These are phyloP conservation scores for Zootermopsis nevadensis DNA, from an alignment of 2,888 invertebrate genomes.

Conservation along the genomic window DNA sequence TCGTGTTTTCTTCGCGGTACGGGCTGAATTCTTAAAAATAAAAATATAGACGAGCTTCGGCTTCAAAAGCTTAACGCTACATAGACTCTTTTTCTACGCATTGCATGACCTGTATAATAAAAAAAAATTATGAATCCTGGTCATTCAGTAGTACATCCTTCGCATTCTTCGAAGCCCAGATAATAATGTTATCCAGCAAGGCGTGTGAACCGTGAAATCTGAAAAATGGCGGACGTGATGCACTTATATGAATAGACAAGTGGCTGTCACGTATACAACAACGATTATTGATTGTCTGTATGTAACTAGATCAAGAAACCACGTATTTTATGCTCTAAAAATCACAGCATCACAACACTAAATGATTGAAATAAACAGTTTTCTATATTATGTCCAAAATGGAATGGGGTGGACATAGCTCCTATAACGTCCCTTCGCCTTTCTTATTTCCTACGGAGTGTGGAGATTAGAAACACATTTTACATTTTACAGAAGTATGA, in stretches of 20 bases:
- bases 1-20: too few species aligned
- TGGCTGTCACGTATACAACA: not conserved
- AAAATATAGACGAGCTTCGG: too few species aligned
- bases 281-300: not conserved
- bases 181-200: not conserved
- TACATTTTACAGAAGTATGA: not conserved
- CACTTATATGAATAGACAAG: not conserved
- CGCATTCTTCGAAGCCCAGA: not conserved
- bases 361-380: not conserved
- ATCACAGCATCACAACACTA: conserved; percentile 23
- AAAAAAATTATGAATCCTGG: not conserved
- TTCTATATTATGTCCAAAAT: not conserved
- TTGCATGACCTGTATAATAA: not conserved
- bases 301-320: conserved; percentile 11
- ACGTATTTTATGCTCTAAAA: conserved; percentile 19
- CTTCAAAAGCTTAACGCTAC: too few species aligned
- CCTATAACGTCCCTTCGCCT: not conserved
- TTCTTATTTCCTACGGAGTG: not conserved
- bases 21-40: too few species aligned
- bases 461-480: conserved; percentile 8
- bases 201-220: not conserved
- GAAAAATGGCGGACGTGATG: not conserved
- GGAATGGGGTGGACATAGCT: not conserved
- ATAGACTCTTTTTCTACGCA: too few species aligned
- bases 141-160: not conserved